Base-by-base conservation (phyloP, 2,113 vertebrate species). In the Dissostichus mawsoni region DNA sequence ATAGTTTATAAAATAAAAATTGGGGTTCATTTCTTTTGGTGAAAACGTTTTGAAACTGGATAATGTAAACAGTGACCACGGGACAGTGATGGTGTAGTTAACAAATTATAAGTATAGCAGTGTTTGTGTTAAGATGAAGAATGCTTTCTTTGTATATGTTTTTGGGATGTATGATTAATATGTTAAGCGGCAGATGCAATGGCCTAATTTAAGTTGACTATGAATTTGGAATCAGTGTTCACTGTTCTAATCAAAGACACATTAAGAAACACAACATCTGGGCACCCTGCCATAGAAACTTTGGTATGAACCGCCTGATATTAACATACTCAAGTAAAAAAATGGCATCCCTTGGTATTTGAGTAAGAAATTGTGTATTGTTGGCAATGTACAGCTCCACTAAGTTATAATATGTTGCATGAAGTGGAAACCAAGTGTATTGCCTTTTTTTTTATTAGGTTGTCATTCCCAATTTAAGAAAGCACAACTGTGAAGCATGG, bases 231-330 rank as follows among this genome's bases (percentile, higher is more conserved):
- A 29, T 29, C 29, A 29, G 29, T 29, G 36, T 41, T 41, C 20
- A 66, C 14, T 67, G 41, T 76, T 23, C 11, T 50, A 64, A 52
- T 76, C 20, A 47, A 74, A 16, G 25, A 53, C 18, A 41, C 33
- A 73, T 33, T 18, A 13, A 20, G 29, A 66, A 66, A 76, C 23
- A 18, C 50, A 78, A 73, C 58, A 80, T 41, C 25, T 71, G 59
- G n/a, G 56, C 45, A 50, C 50, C 61, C 74, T 59, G 55, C 25
- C 69, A 58, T 16, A 29, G 11, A 4, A 61, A 62, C 36, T 14
- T 33, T 16, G n/a, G 12, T 8, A 59, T 65, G 11, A 74, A 55
- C 56, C 63, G 36, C 17, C 33, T 73, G 55, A 41, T 29, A 67
- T 47, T 55, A 65, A 69, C 72, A 69, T 16, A 50, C 25, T 56